A percentile compares a stretch with the other conserved stretches of the same genome.
These are phyloP conservation scores for Macrochelys suwanniensis DNA, from an alignment of 2,797 vertebrate genomes.

Conservation along the genomic window DNA sequence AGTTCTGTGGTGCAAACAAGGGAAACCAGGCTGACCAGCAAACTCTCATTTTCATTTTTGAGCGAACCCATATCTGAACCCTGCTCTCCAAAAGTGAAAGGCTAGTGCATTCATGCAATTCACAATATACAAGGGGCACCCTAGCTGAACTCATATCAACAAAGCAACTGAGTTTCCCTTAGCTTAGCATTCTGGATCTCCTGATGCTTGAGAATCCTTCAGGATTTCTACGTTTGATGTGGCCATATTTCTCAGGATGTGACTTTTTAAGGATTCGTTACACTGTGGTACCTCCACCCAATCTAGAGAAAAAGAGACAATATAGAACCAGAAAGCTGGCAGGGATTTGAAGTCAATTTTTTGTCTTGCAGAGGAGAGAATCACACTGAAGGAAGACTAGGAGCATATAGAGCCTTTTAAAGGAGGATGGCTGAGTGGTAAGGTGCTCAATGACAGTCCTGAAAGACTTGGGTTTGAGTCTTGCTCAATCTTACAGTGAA, in stretches of 20 bases:
- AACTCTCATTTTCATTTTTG: neutral
- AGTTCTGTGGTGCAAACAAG: neutral
- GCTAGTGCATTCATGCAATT: neutral
- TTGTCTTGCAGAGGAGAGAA: neutral
- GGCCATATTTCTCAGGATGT: neutral
- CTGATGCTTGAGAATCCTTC: neutral
- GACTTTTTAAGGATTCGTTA: neutral
- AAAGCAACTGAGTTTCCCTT: neutral
- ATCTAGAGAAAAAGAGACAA: neutral
- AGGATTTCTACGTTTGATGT: neutral
- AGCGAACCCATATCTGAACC: neutral
- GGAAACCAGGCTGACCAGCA: constrained; percentile 4
- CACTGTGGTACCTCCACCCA: neutral
- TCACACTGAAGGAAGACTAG: neutral
- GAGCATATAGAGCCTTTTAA: neutral
- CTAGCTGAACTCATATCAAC: neutral
- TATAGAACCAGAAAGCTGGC: neutral
- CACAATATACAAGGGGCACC: neutral
- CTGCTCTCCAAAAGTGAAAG: neutral
- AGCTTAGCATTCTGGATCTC: neutral
- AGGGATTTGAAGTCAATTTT: neutral
- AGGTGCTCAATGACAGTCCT: neutral
- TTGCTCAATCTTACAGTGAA: neutral
- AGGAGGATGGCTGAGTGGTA: neutral
- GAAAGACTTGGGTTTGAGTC: neutral